Conservation (phyloP, 2,888 invertebrate species). For the Sarcophaga subvicina region DNA sequence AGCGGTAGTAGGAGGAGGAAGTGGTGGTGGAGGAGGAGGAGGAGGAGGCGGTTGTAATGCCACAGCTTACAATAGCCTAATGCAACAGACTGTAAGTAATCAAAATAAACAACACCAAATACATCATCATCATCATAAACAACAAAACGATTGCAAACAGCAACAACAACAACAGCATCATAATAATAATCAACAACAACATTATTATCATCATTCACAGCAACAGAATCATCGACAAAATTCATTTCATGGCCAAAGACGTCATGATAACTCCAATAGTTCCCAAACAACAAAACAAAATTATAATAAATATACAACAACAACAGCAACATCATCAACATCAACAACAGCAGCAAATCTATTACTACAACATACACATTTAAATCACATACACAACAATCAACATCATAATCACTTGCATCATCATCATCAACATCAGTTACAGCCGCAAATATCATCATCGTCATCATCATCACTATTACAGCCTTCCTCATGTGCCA, state of each 20-base stretch:
- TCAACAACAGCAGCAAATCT: slow-evolving; percentile 70
- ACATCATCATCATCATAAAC: slow-evolving; percentile 71
- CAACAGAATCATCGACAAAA: slow-evolving; percentile 73
- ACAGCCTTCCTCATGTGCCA: slow-evolving; percentile 60
- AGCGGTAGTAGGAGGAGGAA: slow-evolving; percentile 63
- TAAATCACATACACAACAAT: slow-evolving; percentile 42
- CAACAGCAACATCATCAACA: slow-evolving; percentile 70
- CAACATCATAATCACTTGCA: slow-evolving; percentile 52
- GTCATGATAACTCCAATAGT: slow-evolving; percentile 49
- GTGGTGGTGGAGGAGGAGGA: slow-evolving; percentile 72
- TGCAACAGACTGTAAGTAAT: slow-evolving; percentile 82
- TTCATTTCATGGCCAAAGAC: slow-evolving; percentile 73
- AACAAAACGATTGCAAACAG: slow-evolving; percentile 23
- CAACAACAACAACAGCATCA: slow-evolving; percentile 77
- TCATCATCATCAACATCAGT: slow-evolving; percentile 45
- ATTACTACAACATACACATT: slow-evolving; percentile 54
- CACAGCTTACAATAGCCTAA: slow-evolving; percentile 77
- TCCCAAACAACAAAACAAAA: slow-evolving; percentile 74
- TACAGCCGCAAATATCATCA: slow-evolving; percentile 42
- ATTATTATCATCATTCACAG: slow-evolving; percentile 76
- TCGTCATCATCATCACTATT: slow-evolving; percentile 51
- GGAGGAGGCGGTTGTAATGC: slow-evolving; percentile 71
- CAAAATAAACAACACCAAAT: slow-evolving; percentile 79
- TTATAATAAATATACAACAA: slow-evolving; percentile 72
- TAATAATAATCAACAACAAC: slow-evolving; percentile 72